phyloP scores from a whole-genome alignment of 2,113 vertebrate genomes.

The Thamnophis sirtalis region DNA sequence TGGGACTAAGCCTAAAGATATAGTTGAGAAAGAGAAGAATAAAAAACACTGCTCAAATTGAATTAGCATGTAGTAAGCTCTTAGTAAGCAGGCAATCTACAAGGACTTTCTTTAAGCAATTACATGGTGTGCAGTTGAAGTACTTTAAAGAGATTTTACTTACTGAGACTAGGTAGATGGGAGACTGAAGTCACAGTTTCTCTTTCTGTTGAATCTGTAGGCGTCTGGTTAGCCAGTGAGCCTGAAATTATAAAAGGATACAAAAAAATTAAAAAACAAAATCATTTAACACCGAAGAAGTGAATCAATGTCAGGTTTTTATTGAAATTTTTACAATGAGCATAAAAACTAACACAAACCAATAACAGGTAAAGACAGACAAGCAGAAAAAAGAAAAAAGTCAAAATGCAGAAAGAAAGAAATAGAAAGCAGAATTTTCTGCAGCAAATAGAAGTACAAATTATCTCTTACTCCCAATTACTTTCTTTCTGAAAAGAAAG shows the following conservation, averaged over 20 bases:
- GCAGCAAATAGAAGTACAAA: background rate
- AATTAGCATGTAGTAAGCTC: background rate
- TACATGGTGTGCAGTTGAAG: background rate
- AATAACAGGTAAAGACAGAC: background rate
- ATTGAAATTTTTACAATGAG: background rate
- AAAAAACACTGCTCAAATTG: background rate
- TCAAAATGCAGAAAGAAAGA: background rate
- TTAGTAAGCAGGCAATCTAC: background rate
- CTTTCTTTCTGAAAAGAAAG: no score
- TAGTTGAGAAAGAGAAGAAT: no score
- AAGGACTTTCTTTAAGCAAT: background rate
- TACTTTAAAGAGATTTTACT: background rate
- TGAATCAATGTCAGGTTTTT: background rate
- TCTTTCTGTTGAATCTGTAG: accelerated
- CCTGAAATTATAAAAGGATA: constrained; percentile 38
- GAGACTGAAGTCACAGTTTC: accelerated
- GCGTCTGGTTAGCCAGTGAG: constrained; percentile 21
- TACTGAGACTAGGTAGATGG: background rate
- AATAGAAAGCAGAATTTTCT: background rate
- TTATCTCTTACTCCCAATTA: background rate
- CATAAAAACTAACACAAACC: background rate
- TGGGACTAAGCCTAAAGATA: background rate
- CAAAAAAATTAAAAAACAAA: background rate
- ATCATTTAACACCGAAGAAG: background rate
- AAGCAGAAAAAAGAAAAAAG: background rate